Conservation (phyloP, 2,888 invertebrate genomes). For the Carterocephalus palaemon region DNA sequence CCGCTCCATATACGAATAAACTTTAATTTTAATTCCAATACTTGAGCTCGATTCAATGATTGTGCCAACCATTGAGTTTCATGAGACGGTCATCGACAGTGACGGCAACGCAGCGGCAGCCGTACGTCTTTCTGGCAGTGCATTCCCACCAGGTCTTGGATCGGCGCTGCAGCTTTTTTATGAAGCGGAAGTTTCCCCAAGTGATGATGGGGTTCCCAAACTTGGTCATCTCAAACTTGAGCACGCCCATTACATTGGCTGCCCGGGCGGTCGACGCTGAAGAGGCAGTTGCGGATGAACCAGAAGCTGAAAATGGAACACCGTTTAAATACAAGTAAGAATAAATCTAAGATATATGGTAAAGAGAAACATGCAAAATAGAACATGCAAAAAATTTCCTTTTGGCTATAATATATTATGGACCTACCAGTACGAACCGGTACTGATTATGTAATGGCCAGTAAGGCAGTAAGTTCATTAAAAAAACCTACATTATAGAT, state of each 20-base stretch:
- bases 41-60: conserved; percentile 41
- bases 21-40: not conserved
- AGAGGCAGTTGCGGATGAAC: not conserved
- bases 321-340: not conserved
- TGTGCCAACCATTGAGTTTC: conserved; percentile 65
- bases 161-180: conserved; percentile 55
- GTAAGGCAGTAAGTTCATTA: too few species aligned
- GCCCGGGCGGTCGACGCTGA: conserved; percentile 9
- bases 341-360: too few species aligned
- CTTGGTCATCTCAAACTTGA: conserved; percentile 54
- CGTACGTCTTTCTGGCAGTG: conserved; percentile 50
- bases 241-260: conserved; percentile 6
- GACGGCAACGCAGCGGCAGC: conserved; percentile 60
- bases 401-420: too few species aligned
- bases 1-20: not conserved
- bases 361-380: too few species aligned
- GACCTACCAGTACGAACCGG: too few species aligned
- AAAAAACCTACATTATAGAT: too few species aligned
- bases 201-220: conserved; percentile 62
- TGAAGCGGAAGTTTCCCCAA: conserved; percentile 67
- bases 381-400: too few species aligned
- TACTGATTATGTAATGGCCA: too few species aligned
- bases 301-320: conserved; percentile 27
- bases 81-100: conserved; percentile 56
- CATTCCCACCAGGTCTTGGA: conserved; percentile 71